Conservation (phyloP, 2,888 invertebrate genomes). For the Eupithecia vulgata region DNA sequence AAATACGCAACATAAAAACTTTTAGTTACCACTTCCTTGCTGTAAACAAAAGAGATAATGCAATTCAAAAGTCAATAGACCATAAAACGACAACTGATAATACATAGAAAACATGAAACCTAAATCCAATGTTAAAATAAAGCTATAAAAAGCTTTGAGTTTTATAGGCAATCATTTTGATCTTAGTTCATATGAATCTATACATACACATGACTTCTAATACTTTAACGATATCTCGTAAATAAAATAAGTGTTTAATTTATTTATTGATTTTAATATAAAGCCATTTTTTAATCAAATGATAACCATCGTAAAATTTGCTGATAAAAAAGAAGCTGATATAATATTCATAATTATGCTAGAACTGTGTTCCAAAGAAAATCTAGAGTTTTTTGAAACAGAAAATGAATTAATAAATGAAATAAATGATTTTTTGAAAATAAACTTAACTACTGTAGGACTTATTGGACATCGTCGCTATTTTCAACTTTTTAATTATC, state of each 20-base stretch:
- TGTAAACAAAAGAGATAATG: not conserved
- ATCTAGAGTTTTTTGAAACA: not conserved
- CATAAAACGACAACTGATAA: not conserved
- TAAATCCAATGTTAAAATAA: constrained; percentile 4
- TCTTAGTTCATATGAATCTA: not conserved
- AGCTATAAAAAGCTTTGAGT: constrained; percentile 14
- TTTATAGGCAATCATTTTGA: constrained; percentile 8
- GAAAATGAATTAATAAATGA: no score
- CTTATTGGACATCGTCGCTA: no score
- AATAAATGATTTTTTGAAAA: no score
- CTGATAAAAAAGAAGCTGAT: not conserved
- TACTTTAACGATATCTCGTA: constrained; percentile 31
- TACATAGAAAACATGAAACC: constrained; percentile 9
- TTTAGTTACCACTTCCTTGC: not conserved
- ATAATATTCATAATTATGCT: not conserved
- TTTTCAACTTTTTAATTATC: no score
- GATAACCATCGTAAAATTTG: not conserved
- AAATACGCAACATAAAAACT: not conserved
- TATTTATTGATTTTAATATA: constrained; percentile 20
- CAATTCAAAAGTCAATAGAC: not conserved
- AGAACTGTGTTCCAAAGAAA: not conserved
- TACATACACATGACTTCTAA: not conserved
- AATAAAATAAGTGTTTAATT: constrained; percentile 21
- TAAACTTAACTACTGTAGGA: no score
- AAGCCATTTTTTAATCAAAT: constrained; percentile 21